Conservation (phyloP, 2,888 invertebrate genomes). For the Melinaea marsaeus region DNA sequence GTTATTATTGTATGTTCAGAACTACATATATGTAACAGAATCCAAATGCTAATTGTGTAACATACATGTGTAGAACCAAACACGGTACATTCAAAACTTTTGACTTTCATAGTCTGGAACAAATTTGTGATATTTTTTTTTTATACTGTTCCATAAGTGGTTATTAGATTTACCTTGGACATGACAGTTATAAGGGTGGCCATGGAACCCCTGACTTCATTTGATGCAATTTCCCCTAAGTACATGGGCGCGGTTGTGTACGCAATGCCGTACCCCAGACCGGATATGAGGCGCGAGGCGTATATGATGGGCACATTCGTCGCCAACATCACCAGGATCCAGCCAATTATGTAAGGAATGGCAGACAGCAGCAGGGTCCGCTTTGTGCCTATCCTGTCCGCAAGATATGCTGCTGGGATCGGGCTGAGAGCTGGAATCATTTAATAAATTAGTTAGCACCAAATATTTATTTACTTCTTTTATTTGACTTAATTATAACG, state of each 20-base stretch:
- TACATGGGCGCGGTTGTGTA: constrained; percentile 81
- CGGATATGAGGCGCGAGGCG: constrained; percentile 78
- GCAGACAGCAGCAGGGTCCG: constrained; percentile 78
- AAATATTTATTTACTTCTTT: no score
- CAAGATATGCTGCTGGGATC: constrained; percentile 79
- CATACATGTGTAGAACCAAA: no score
- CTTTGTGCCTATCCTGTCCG: constrained; percentile 82
- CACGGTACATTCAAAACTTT: no score
- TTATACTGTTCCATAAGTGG: no score
- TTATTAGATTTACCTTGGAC: constrained; percentile 59
- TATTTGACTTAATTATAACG: no score
- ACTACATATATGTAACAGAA: no score
- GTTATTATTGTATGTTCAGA: no score
- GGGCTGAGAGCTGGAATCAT: constrained; percentile 77
- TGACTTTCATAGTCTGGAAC: no score
- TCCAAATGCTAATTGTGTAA: no score
- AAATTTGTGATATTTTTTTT: no score
- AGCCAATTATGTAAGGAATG: constrained; percentile 79
- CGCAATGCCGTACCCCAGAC: constrained; percentile 79
- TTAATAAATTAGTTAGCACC: background rate
- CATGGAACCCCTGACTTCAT: constrained; percentile 78
- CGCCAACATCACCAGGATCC: constrained; percentile 81
- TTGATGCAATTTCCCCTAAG: constrained; percentile 79
- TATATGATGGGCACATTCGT: constrained; percentile 77
- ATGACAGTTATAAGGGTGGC: constrained; percentile 79